Conservation (phyloP, 2,888 invertebrate genomes). For the Diloba caeruleocephala region DNA sequence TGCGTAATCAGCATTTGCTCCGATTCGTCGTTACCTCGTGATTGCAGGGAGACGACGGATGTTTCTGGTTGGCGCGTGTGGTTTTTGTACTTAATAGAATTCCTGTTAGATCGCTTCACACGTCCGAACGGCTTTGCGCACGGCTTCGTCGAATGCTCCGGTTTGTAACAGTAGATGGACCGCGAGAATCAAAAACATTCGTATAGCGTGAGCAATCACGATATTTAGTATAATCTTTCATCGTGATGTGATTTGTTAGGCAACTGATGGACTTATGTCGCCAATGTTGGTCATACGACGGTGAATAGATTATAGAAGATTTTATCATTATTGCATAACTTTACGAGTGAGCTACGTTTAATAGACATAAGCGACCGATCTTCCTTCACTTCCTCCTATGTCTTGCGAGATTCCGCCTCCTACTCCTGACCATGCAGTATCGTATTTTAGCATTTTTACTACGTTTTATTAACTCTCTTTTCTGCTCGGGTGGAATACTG, state of each 20-base stretch:
- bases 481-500: too few species aligned
- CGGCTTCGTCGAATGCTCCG: slow-evolving; percentile 49
- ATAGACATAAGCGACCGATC: slow-evolving; percentile 71
- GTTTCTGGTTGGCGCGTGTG: slow-evolving; percentile 41
- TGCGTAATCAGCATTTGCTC: slow-evolving; percentile 40
- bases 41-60: slow-evolving; percentile 15
- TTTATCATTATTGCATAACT: slow-evolving; percentile 60
- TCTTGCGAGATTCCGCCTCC: slow-evolving; percentile 45
- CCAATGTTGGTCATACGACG: slow-evolving; percentile 36
- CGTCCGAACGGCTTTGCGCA: slow-evolving; percentile 59
- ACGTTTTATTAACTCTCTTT: too few species aligned
- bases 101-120: slow-evolving; percentile 59
- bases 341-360: slow-evolving; percentile 75
- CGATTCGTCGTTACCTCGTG: slow-evolving; percentile 32
- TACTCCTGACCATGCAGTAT: slow-evolving; percentile 36
- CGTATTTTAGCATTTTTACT: slow-evolving; percentile 21
- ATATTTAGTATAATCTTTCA: slow-evolving; percentile 32
- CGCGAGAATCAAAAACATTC: slow-evolving; percentile 39
- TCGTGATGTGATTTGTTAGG: slow-evolving; percentile 42
- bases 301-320: slow-evolving; percentile 57
- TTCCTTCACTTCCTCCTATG: slow-evolving; percentile 58
- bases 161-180: slow-evolving; percentile 37
- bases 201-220: slow-evolving; percentile 12
- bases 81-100: slow-evolving; percentile 59
- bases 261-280: slow-evolving; percentile 50